A percentile compares a stretch with the other conserved stretches of the same genome.
Evolutionary conservation across 1,140 invertebrate genomes (phyloP).

Genomic region (Lucilia cuprina): DNA sequence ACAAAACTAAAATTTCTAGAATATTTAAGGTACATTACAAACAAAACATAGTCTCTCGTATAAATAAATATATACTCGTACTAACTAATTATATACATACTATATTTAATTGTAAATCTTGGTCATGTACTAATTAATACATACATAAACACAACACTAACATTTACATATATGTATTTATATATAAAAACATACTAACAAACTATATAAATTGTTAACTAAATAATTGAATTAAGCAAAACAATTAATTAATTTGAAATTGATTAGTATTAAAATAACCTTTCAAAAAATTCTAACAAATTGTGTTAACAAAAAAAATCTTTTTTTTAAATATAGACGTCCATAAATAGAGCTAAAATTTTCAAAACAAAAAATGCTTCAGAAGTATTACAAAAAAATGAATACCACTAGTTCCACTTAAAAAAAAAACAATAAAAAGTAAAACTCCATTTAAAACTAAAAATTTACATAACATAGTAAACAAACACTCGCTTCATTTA

Average conservation of each 20-base stretch:
- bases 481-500: constrained; percentile 27
- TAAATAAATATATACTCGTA: neutral
- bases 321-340: constrained; percentile 6
- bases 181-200: neutral
- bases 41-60: neutral
- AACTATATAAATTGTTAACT: constrained; percentile 11
- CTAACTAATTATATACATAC: constrained; percentile 1
- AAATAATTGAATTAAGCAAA: neutral
- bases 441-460: constrained; percentile 2
- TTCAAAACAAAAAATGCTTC: constrained; percentile 17
- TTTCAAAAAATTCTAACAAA: neutral
- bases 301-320: neutral
- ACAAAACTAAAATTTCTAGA: neutral
- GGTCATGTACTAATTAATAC: neutral
- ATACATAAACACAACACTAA: neutral
- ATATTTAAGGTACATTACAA: neutral
- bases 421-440: constrained; percentile 9
- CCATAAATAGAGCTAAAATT: constrained; percentile 29
- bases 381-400: constrained; percentile 7
- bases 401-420: constrained; percentile 13
- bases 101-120: constrained; percentile 3
- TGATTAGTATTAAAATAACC: neutral
- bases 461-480: constrained; percentile 1
- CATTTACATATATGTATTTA: neutral
- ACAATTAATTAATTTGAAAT: neutral